Evolutionary conservation across 1,140 invertebrate species (phyloP).

Genomic region (Papilio dardanus): DNA sequence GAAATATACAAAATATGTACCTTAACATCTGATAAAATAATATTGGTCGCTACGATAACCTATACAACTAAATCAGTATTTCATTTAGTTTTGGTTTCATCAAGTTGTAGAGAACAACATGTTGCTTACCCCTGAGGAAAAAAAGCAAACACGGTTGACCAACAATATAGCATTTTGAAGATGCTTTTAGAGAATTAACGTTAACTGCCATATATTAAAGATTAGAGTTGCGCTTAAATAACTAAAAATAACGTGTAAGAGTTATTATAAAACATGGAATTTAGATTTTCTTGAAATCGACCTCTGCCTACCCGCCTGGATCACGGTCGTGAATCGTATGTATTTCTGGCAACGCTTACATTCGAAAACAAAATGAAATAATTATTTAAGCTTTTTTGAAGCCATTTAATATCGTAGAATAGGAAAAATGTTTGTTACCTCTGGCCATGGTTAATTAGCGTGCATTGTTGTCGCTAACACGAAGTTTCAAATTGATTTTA

Average conservation of each 20-base stretch:
- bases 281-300: background rate
- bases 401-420: background rate
- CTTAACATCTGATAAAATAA: too few species aligned
- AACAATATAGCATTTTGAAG: background rate
- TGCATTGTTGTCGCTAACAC: background rate
- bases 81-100: too few species aligned
- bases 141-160: too few species aligned
- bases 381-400: too few species aligned
- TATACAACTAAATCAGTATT: too few species aligned
- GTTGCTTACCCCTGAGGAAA: too few species aligned
- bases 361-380: background rate
- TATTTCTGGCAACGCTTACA: too few species aligned
- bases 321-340: too few species aligned
- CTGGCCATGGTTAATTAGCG: background rate
- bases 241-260: background rate
- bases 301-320: background rate
- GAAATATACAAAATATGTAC: too few species aligned
- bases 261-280: background rate
- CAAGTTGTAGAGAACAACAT: too few species aligned
- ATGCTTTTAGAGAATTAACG: background rate
- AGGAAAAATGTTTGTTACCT: background rate
- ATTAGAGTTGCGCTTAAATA: background rate
- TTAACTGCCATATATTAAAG: background rate
- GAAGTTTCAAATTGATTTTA: background rate
- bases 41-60: too few species aligned